Percentiles rank a stretch among this genome's conserved stretches.
Evolutionary conservation across 2,113 vertebrate species (phyloP).

Genomic region (Rhabdomys dilectus): DNA sequence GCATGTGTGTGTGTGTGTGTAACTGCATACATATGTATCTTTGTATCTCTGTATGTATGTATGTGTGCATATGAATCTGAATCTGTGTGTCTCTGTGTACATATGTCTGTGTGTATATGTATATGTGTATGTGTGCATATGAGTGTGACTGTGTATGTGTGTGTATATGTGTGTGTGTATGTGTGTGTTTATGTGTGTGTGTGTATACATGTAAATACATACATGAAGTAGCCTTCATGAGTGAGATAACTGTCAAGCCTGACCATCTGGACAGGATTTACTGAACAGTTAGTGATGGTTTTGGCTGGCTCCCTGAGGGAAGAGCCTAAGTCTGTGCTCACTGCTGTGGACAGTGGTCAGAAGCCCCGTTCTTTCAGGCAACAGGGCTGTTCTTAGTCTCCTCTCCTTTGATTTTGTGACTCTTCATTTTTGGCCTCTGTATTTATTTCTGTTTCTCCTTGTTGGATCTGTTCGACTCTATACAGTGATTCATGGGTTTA

Average conservation of each 20-base stretch:
- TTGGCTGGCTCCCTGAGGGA: neutral
- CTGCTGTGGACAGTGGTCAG: rapidly evolving
- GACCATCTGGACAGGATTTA: rapidly evolving
- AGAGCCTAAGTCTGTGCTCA: rapidly evolving
- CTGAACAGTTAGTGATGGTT: no score
- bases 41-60: no score
- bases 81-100: no score
- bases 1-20: neutral
- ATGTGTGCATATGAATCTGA: no score
- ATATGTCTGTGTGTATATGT: neutral
- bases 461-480: neutral
- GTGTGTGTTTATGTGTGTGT: neutral
- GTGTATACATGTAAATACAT: neutral
- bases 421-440: neutral
- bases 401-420: neutral
- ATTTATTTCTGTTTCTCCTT: neutral
- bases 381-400: rapidly evolving
- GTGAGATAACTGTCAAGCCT: neutral
- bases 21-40: no score
- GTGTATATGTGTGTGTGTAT: neutral
- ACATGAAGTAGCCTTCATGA: neutral
- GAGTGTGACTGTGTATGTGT: no score
- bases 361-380: rapidly evolving
- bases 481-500: neutral
- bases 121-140: no score